These are phyloP conservation scores for Hippocampus comes DNA, from an alignment of 2,113 vertebrate genomes.

Conservation along the genomic window DNA sequence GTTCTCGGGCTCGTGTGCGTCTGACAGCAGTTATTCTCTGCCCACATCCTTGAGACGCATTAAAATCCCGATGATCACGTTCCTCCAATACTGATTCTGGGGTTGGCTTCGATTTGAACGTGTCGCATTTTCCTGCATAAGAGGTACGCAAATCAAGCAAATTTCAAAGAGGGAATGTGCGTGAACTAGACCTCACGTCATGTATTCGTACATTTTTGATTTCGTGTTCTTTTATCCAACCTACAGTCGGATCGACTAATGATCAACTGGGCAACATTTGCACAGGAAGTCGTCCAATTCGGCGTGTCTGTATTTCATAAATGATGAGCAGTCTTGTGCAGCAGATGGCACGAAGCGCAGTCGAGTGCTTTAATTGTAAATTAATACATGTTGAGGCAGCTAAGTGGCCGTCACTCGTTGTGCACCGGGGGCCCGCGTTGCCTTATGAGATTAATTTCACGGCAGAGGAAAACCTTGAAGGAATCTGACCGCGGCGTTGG, in stretches of 20 bases:
- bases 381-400: constrained; percentile 22
- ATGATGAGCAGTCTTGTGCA: constrained; percentile 17
- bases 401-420: constrained; percentile 22
- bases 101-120: neutral
- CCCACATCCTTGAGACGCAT: neutral
- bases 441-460: constrained; percentile 28
- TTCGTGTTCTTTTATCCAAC: constrained; percentile 10
- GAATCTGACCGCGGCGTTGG: constrained; percentile 26
- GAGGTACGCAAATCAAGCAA: neutral
- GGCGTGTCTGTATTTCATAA: constrained; percentile 20
- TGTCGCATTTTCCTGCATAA: neutral
- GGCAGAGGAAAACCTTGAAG: constrained; percentile 18
- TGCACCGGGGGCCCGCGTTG: constrained; percentile 5
- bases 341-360: constrained; percentile 15
- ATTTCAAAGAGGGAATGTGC: neutral
- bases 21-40: neutral
- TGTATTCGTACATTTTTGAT: neutral
- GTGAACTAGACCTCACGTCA: neutral
- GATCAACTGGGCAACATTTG: constrained; percentile 7
- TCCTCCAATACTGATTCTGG: neutral
- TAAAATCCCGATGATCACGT: neutral
- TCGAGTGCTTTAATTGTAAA: constrained; percentile 28
- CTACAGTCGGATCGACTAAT: neutral
- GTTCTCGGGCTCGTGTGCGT: neutral
- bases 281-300: constrained; percentile 22